phyloP scores from a whole-genome alignment of 2,113 vertebrate genomes.

The Gorsachius goisagi region DNA sequence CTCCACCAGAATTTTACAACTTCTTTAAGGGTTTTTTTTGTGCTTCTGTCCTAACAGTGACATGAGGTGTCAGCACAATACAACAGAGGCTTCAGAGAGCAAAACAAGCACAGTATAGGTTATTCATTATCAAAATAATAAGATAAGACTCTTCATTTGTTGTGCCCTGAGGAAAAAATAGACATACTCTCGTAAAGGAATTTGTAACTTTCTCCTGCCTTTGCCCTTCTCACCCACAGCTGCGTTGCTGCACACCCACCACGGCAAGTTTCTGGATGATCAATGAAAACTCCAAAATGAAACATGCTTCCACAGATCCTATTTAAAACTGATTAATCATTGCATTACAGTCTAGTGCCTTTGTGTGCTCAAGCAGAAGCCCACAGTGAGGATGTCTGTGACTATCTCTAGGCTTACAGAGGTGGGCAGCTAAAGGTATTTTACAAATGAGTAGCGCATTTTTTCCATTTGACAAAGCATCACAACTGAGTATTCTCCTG shows the following conservation, averaged over 20 bases:
- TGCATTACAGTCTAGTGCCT: neutral
- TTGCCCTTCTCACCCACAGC: neutral
- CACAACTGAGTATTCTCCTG: neutral
- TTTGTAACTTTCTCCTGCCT: neutral
- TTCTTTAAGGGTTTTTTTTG: neutral
- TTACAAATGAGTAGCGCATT: neutral
- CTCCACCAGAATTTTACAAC: neutral
- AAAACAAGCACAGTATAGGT: neutral
- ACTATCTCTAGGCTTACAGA: neutral
- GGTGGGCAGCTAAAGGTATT: rapidly evolving
- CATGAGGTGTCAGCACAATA: neutral
- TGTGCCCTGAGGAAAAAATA: neutral
- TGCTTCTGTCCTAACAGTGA: neutral
- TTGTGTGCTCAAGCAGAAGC: neutral
- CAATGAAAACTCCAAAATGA: neutral
- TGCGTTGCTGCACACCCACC: rapidly evolving
- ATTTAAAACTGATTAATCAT: neutral
- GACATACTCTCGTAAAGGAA: neutral
- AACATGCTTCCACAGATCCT: neutral
- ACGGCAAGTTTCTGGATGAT: neutral
- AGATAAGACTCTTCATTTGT: neutral
- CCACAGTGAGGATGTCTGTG: neutral
- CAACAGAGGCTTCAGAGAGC: neutral
- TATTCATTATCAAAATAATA: neutral
- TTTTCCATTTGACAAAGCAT: neutral